Base-by-base conservation (phyloP, 2,797 vertebrate genomes). In the Chelon auratus region DNA sequence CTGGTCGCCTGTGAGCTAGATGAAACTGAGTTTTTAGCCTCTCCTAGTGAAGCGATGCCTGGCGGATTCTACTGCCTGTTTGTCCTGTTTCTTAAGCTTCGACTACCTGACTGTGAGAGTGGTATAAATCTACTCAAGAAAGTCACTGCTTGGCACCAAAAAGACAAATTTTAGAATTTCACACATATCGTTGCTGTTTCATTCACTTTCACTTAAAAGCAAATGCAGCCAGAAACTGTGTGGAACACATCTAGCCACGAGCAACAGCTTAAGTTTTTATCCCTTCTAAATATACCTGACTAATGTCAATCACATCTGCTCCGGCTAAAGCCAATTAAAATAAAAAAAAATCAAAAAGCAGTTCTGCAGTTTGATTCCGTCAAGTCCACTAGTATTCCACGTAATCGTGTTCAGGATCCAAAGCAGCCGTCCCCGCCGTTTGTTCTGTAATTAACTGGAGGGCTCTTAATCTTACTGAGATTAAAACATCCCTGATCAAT, bases 361-460 rank as follows among this genome's bases (percentile, higher is more conserved):
- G 13, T 26, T 26, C n/a, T 10, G 33, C 11, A 50, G 65, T 75
- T 62, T 65, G 40, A 76, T 78, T 73, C 14, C 30, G n/a, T 68
- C 42, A 65, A 43, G 59, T 73, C 58, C 74, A 79, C 81, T 57
- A 62, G 22, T 64, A 15, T 79, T 81, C 42, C 62, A 83, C 72
- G 82, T 88, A 62, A 83, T 92, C 78, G 82, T 64, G 68, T 63
- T 43, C 9, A 72, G 63, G 62, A 81, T 84, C 77, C 82, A 24
- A 77, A 80, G 52, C 9, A 30, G 62, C 68, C 50, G 36, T 62
- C 56, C 63, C 77, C 73, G 78, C 81, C 80, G 78, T 91, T 90
- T 85, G 89, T 89, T 84, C 85, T 76, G 62, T 91, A 89, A 93
- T 91, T 81, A 93, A 90, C 80, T 86, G 56, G 51, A 84, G 64